These are phyloP conservation scores for Selenia dentaria DNA, from an alignment of 2,888 invertebrate species.

Conservation along the genomic window DNA sequence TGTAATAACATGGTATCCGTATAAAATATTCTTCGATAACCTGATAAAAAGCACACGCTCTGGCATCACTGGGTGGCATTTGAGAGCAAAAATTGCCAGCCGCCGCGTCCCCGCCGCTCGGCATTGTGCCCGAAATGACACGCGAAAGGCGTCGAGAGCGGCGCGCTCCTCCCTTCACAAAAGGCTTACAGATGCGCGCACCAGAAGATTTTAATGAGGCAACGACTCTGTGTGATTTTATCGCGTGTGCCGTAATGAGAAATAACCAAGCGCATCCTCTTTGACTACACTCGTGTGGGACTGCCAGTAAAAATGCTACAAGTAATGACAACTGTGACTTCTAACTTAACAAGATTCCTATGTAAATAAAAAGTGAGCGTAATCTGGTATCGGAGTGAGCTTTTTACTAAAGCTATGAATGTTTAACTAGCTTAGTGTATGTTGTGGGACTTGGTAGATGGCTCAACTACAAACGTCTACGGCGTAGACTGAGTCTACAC, in stretches of 20 bases:
- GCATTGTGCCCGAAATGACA: conserved; percentile 82
- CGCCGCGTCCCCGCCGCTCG: conserved; percentile 56
- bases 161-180: conserved; percentile 74
- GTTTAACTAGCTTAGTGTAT: conserved; percentile 34
- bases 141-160: conserved; percentile 81
- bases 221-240: conserved; percentile 84
- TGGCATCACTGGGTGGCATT: conserved; percentile 45
- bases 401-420: conserved; percentile 36
- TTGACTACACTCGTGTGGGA: conserved; percentile 67
- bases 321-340: conserved; percentile 47
- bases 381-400: conserved; percentile 30
- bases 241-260: conserved; percentile 82
- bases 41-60: conserved; percentile 63
- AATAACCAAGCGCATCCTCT: conserved; percentile 83
- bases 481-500: conserved; percentile 27
- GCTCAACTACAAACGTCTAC: conserved; percentile 21
- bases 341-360: conserved; percentile 41
- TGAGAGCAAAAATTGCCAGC: conserved; percentile 70
- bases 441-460: conserved; percentile 28
- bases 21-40: conserved; percentile 63
- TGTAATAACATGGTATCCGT: conserved; percentile 52
- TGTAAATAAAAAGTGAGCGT: conserved; percentile 34
- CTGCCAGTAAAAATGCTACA: conserved; percentile 66
- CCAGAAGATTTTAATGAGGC: conserved; percentile 85
- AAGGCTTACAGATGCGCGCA: conserved; percentile 83